A percentile compares a stretch with the other conserved stretches of the same genome.
Conservation (phyloP, 1,140 invertebrate genomes). For the Panulirus ornatus region DNA sequence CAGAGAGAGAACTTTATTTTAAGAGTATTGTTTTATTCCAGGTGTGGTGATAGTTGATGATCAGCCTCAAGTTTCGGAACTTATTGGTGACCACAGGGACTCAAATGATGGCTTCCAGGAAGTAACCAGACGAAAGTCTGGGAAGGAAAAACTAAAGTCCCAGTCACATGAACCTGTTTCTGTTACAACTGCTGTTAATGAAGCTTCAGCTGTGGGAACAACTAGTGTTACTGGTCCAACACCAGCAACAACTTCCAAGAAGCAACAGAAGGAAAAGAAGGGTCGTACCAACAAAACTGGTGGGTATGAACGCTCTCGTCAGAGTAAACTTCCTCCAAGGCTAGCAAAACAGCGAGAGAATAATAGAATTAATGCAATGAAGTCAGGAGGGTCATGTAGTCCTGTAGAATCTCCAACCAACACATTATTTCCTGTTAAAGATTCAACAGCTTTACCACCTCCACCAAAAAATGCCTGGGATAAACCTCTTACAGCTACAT, state of each 20-base stretch:
- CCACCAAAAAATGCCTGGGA: constrained; percentile 80
- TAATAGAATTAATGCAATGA: constrained; percentile 76
- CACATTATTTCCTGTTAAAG: constrained; percentile 54
- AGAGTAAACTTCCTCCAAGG: constrained; percentile 86
- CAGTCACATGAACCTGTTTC: constrained; percentile 75
- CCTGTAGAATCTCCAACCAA: constrained; percentile 72
- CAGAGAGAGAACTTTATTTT: neutral
- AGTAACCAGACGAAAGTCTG: constrained; percentile 88
- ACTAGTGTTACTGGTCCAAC: constrained; percentile 30
- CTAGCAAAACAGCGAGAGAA: constrained; percentile 87
- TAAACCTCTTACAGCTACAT: constrained; percentile 77
- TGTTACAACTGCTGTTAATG: constrained; percentile 80
- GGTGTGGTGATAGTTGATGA: constrained; percentile 83
- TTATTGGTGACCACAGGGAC: constrained; percentile 80
- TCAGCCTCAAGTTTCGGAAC: constrained; percentile 80
- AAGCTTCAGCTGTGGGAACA: constrained; percentile 79
- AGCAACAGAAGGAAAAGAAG: constrained; percentile 67
- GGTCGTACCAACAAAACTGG: constrained; percentile 25
- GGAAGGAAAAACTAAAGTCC: constrained; percentile 78
- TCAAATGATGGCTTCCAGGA: constrained; percentile 91
- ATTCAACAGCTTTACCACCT: constrained; percentile 76
- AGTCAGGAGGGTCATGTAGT: constrained; percentile 52
- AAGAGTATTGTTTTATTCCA: constrained; percentile 74
- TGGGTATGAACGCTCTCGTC: constrained; percentile 79
- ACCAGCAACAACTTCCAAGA: constrained; percentile 80